Evolutionary conservation across 2,113 vertebrate genomes (phyloP), one percentile per base, ranked within the genome.

Genomic region (Cettia cetti): DNA sequence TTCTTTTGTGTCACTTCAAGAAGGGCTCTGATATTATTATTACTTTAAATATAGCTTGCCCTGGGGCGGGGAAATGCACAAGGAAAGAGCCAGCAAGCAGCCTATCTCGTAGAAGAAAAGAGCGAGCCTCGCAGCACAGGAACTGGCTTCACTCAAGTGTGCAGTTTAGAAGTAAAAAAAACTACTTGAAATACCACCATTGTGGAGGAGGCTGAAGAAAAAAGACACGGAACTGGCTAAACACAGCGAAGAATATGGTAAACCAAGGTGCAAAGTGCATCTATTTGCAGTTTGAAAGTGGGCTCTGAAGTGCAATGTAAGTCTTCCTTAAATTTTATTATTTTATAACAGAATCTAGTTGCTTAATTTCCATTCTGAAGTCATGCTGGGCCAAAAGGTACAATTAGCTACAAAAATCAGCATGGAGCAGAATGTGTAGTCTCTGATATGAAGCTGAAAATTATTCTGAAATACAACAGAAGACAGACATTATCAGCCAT

Each of bases 161-260:
- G 94, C 96, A 94, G 92, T 97, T 97, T 95, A 92, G 89, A 97
- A 98, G 93, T 97, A 92, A 94, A 80, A 82, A 92, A 94, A 94
- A 94, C 94, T 96, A 64, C 89, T 95, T 91, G 64, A 86, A 97
- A 97, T 90, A 90, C 50, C 82, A 89, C 68, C 72, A 15, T 71
- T 89, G 86, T 35, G 64, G 86, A 91, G 82, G 65, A 86, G 27
- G 76, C 92, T 85, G 54, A 82, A 91, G 71, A 92, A 69, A 97
- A 92, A 61, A 80, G 80, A 82, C 56, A n/a, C 14, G 7, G 40
- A 54, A 49, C 47, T 57, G 88, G 91, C 77, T 89, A 53, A 90
- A 61, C 20, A 64, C 31, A 22, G 59, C 2, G 92, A 90, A 81
- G 94, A 92, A 93, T 30, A 33, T 23, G 23, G 61, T 40, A 33